Evolutionary conservation across 2,888 invertebrate genomes (phyloP), one percentile per base, ranked within the genome.

Genomic region (Ypsolopha sequella): DNA sequence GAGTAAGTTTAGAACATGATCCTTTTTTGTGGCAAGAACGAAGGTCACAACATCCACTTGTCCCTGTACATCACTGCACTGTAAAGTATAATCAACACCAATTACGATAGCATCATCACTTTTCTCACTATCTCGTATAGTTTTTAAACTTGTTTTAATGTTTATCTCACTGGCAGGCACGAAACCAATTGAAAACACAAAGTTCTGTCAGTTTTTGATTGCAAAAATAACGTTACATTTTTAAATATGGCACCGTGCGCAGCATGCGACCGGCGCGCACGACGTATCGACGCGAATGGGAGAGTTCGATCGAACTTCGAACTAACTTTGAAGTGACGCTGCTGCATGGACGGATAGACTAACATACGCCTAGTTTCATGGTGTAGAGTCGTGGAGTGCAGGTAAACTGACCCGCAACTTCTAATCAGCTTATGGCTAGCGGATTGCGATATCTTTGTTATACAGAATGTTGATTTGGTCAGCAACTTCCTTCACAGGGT

Each of bases 1-100:
- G 13, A 10, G 7, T n/a, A 36, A 9, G 10, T 46, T 10, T 41
- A 41, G 1, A 41, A 10, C 35, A 50, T 33, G 35, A 50, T 50
- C 33, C 41, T 47, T 49, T 39, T 50, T 38, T 46, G 36, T 51
- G 36, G n/a, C 46, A 47, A n/a, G 7, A 36, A 9, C 36, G 10
- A 76, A 76, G 76, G 75, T 76, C 76, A 47, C 46, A 13, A 79
- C 78, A 72, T 69, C 64, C 84, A 84, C 82, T 78, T 74, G 77
- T 78, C 78, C 73, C 58, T 74, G 66, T 60, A 68, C 67, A 41
- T 66, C 65, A 71, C 66, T 67, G 57, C 67, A 70, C 63, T 51
- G 4, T 48, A 51, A 48, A 55, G 55, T 53, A 52, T 56, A 58
- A 56, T 57, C 58, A 54, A 50, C 54, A 51, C 35, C 51, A 51